phyloP scores from a whole-genome alignment of 2,797 vertebrate genomes.

The Pseudochirops cupreus region DNA sequence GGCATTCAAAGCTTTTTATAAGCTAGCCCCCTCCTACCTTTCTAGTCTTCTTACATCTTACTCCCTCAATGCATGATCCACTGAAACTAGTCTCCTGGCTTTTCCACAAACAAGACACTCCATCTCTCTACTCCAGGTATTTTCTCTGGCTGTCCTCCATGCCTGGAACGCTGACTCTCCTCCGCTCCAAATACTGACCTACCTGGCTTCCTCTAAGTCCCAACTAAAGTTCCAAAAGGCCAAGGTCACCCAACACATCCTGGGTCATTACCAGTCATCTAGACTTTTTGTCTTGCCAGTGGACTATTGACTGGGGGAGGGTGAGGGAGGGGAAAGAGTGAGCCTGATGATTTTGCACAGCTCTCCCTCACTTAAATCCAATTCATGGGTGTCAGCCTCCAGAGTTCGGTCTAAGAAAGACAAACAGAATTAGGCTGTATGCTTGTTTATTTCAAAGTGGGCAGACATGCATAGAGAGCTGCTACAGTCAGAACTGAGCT shows the following conservation, averaged over 20 bases:
- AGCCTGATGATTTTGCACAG: not conserved
- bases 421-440: too few relatives aligned
- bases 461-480: too few relatives aligned
- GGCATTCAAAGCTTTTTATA: not conserved
- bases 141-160: not conserved
- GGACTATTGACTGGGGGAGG: not conserved
- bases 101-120: not conserved
- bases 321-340: not conserved
- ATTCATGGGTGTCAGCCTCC: not conserved
- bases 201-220: not conserved
- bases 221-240: not conserved
- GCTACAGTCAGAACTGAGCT: too few relatives aligned
- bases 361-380: not conserved
- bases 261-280: not conserved
- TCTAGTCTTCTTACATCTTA: not conserved
- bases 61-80: not conserved
- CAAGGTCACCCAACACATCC: not conserved
- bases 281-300: not conserved
- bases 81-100: not conserved
- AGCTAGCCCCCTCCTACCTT: not conserved
- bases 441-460: too few relatives aligned
- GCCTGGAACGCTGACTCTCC: not conserved
- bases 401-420: too few relatives aligned
- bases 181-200: not conserved
- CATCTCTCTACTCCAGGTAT: not conserved